These are phyloP conservation scores for Drosophila mayaguana DNA, from an alignment of 2,888 invertebrate species.

Conservation along the genomic window DNA sequence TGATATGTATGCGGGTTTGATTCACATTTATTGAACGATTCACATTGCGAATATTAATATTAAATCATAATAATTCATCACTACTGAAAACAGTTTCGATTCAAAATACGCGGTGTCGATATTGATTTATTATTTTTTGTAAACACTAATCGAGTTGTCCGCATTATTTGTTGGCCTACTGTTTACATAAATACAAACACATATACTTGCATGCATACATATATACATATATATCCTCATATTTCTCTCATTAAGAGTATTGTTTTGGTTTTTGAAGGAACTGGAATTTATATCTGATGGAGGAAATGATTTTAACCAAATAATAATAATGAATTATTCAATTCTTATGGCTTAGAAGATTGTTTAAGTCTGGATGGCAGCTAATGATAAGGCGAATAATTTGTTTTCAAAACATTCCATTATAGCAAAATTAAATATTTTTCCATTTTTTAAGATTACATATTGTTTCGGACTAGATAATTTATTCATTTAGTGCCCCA, in stretches of 20 bases:
- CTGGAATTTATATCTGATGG: conserved; percentile 13
- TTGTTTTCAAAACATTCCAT: too few species aligned
- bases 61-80: background rate
- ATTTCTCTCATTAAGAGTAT: background rate
- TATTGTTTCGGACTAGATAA: background rate
- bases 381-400: background rate
- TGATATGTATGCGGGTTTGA: conserved; percentile 30
- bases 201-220: conserved; percentile 3
- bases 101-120: background rate
- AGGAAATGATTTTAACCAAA: conserved; percentile 2
- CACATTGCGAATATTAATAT: conserved; percentile 1
- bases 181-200: conserved; percentile 17
- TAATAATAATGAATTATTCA: background rate
- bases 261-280: conserved; percentile 23
- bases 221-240: background rate
- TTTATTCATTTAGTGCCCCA: background rate
- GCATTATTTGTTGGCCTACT: conserved; percentile 12
- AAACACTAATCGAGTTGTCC: conserved; percentile 14
- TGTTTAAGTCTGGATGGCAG: background rate
- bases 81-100: conserved; percentile 2
- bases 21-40: conserved; percentile 4
- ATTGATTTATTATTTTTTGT: conserved; percentile 13
- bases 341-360: background rate
- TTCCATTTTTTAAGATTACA: too few species aligned
- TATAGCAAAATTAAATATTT: background rate